Evolutionary conservation across 2,797 vertebrate species (phyloP).

Genomic region (Orientallactaga sibirica): DNA sequence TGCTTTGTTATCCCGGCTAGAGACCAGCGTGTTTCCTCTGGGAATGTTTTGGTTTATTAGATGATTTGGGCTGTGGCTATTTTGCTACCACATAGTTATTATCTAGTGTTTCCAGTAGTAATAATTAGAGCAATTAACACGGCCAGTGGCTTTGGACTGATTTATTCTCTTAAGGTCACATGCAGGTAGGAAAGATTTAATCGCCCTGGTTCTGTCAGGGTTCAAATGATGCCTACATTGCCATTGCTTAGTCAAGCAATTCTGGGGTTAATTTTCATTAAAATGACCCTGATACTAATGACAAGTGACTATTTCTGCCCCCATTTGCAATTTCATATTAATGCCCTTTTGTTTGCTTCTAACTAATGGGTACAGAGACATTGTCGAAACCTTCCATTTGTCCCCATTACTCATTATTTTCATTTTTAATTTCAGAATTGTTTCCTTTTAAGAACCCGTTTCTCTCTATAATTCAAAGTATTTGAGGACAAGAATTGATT

Average conservation of each 20-base stretch:
- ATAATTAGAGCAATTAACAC: constrained; percentile 74
- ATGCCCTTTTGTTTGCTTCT: constrained; percentile 74
- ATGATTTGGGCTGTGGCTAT: constrained; percentile 46
- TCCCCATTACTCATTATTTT: constrained; percentile 28
- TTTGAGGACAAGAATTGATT: constrained; percentile 24
- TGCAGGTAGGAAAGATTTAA: constrained; percentile 69
- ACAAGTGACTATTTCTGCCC: constrained; percentile 76
- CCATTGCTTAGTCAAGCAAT: constrained; percentile 70
- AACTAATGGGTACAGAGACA: constrained; percentile 58
- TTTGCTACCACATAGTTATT: constrained; percentile 49
- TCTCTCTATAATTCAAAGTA: constrained; percentile 47
- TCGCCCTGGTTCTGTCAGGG: constrained; percentile 71
- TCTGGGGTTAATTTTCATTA: constrained; percentile 82
- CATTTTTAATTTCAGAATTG: constrained; percentile 65
- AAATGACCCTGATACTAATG: constrained; percentile 77
- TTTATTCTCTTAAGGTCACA: constrained; percentile 69
- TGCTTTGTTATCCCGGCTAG: constrained; percentile 58
- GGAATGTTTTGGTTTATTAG: constrained; percentile 62
- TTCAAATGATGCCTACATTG: constrained; percentile 59
- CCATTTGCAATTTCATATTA: constrained; percentile 77
- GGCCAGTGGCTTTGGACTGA: constrained; percentile 65
- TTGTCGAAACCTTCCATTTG: constrained; percentile 44
- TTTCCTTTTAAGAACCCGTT: constrained; percentile 1
- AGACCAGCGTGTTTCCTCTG: constrained; percentile 41
- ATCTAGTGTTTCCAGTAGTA: constrained; percentile 51